Evolutionary conservation across 2,797 vertebrate species (phyloP).

Genomic region (Girardinus metallicus): DNA sequence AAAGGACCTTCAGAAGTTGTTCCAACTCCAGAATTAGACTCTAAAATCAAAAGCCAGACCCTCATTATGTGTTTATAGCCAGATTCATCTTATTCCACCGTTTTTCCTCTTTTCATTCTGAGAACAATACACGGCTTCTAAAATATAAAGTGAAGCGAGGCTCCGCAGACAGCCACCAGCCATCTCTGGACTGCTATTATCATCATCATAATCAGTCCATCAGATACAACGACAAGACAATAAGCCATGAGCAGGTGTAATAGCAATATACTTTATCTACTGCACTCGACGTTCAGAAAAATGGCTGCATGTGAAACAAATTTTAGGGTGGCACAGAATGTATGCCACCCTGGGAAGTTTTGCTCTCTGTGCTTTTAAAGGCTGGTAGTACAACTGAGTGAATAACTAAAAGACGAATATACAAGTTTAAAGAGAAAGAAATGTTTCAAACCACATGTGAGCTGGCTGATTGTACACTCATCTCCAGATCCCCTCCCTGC

Average conservation of each 20-base stretch:
- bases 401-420: constrained; percentile 7
- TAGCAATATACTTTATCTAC: constrained; percentile 49
- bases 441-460: constrained; percentile 25
- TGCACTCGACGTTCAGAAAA: constrained; percentile 49
- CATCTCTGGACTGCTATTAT: constrained; percentile 31
- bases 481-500: constrained; percentile 22
- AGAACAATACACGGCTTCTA: constrained; percentile 3
- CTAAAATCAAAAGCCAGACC: background rate
- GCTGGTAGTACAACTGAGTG: constrained; percentile 27
- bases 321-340: constrained; percentile 30
- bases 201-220: constrained; percentile 36
- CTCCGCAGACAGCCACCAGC: constrained; percentile 23
- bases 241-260: constrained; percentile 36
- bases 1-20: background rate
- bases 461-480: constrained; percentile 14
- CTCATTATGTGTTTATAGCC: constrained; percentile 6
- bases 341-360: constrained; percentile 18
- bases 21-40: background rate
- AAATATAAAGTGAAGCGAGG: constrained; percentile 1
- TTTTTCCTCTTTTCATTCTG: background rate
- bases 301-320: constrained; percentile 48
- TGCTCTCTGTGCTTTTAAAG: constrained; percentile 33
- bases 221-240: constrained; percentile 38
- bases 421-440: constrained; percentile 16
- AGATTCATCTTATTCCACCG: background rate